Percentiles rank a stretch among this genome's conserved stretches.
Conservation (phyloP, 2,113 vertebrate genomes). For the Diphyllodes magnificus region DNA sequence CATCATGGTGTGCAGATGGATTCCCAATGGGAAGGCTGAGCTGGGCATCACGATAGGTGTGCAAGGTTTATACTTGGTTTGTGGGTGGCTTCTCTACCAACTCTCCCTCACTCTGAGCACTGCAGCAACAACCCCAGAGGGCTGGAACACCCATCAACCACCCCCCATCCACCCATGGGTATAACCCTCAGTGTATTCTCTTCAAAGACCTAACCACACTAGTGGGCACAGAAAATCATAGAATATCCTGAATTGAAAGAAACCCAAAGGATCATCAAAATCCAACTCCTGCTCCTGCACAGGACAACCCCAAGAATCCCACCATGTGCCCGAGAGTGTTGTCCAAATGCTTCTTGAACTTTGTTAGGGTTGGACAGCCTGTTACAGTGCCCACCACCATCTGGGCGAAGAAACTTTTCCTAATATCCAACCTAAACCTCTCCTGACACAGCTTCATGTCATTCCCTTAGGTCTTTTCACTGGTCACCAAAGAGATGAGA, state of each 20-base stretch:
- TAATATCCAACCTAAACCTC: neutral
- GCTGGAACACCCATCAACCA: neutral
- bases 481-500: neutral
- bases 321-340: neutral
- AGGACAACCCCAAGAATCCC: neutral
- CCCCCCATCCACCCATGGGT: rapidly evolving
- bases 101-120: rapidly evolving
- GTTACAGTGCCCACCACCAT: too few relatives aligned
- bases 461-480: neutral
- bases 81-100: rapidly evolving
- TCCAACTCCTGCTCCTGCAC: neutral
- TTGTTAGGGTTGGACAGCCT: neutral
- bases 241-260: neutral
- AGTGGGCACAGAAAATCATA: neutral
- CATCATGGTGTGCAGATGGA: rapidly evolving
- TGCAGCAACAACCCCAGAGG: too few relatives aligned
- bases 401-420: neutral
- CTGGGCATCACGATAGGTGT: rapidly evolving
- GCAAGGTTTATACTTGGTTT: neutral
- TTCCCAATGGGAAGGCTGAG: rapidly evolving
- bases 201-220: neutral
- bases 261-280: neutral
- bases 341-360: neutral
- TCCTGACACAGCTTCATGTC: neutral
- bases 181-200: rapidly evolving